Percentiles rank a stretch among this genome's conserved stretches.
Conservation (phyloP, 2,113 vertebrate genomes). For the Chlamydotis undulata region DNA sequence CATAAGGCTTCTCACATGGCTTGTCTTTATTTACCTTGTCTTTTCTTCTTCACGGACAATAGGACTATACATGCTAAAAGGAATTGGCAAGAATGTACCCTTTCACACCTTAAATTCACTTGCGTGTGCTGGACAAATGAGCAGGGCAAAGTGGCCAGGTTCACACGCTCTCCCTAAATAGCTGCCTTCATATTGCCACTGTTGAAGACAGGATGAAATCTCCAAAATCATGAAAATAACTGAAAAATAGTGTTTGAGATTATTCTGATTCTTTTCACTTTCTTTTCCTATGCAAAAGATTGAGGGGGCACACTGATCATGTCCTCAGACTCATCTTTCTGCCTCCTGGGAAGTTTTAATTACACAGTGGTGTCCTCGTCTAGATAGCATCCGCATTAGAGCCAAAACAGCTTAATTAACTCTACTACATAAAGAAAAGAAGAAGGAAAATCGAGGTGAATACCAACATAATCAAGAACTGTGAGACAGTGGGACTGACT, state of each 20-base stretch:
- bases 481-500: background rate
- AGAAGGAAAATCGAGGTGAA: background rate
- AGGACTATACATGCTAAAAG: background rate
- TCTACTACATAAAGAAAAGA: background rate
- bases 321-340: background rate
- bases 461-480: background rate
- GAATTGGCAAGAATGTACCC: background rate
- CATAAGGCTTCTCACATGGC: background rate
- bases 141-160: background rate
- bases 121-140: background rate
- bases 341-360: background rate
- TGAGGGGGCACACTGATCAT: background rate
- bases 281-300: background rate
- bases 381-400: accelerated
- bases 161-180: background rate
- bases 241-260: background rate
- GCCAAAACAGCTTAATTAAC: background rate
- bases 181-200: background rate
- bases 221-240: background rate
- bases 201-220: background rate
- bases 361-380: background rate
- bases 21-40: background rate
- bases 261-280: background rate
- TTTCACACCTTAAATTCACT: background rate
- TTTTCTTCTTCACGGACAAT: background rate